These are phyloP conservation scores for Serrognathus titanus DNA, from an alignment of 2,888 invertebrate genomes.

Conservation along the genomic window DNA sequence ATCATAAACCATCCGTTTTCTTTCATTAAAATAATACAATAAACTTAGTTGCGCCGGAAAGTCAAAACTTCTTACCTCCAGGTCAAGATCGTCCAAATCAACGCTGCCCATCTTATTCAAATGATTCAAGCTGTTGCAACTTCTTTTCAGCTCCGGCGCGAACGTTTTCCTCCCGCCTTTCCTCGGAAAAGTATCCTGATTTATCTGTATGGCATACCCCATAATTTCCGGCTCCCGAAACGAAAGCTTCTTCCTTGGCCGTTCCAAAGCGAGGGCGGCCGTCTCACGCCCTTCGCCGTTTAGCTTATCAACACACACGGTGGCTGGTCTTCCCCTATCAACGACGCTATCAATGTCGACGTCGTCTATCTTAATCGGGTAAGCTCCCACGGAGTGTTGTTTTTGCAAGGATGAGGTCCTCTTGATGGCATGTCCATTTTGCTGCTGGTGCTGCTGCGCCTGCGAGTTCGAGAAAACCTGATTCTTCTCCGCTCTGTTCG, in stretches of 20 bases:
- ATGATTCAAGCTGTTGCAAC: conserved; percentile 34
- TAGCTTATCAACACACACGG: conserved; percentile 41
- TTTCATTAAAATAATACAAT: neutral
- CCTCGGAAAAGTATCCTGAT: conserved; percentile 15
- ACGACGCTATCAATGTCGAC: conserved; percentile 28
- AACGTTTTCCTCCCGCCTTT: conserved; percentile 18
- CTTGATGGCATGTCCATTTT: conserved; percentile 20
- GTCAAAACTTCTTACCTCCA: conserved; percentile 52
- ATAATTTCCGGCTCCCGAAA: conserved; percentile 79
- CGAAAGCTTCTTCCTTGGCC: conserved; percentile 80
- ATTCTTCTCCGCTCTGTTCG: conserved; percentile 43
- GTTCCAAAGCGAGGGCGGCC: conserved; percentile 51
- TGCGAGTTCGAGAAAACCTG: conserved; percentile 32
- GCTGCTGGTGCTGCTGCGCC: conserved; percentile 18
- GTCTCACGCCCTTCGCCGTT: conserved; percentile 46
- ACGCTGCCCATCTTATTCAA: conserved; percentile 48
- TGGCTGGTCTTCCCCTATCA: conserved; percentile 38
- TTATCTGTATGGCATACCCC: conserved; percentile 22
- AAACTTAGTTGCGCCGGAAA: neutral
- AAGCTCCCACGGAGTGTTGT: conserved; percentile 44
- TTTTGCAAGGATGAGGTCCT: conserved; percentile 36
- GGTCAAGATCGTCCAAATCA: conserved; percentile 58
- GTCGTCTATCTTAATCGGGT: conserved; percentile 41
- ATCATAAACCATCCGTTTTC: neutral
- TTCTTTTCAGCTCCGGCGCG: conserved; percentile 36